phyloP scores from a whole-genome alignment of 2,888 invertebrate species.

The Melolontha melolontha region DNA sequence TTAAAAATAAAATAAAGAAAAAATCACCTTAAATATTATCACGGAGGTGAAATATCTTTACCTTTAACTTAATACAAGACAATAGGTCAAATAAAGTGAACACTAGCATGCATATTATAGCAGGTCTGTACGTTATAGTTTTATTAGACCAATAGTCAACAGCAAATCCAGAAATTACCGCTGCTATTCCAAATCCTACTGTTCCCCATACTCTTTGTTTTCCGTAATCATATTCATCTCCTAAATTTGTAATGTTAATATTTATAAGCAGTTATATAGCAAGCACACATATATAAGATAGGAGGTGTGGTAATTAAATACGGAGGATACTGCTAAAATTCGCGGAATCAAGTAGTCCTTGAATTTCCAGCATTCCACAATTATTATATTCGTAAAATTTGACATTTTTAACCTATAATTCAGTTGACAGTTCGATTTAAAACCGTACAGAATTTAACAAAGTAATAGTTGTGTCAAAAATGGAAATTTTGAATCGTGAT shows the following conservation, averaged over 20 bases:
- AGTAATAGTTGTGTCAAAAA: too few relatives aligned
- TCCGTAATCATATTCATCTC: constrained; percentile 79
- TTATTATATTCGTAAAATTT: too few relatives aligned
- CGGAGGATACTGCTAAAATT: too few relatives aligned
- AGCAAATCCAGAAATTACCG: constrained; percentile 77
- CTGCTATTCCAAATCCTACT: constrained; percentile 81
- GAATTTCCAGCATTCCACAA: too few relatives aligned
- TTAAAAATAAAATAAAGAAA: constrained; percentile 61
- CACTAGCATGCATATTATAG: constrained; percentile 74
- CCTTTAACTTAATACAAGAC: constrained; percentile 75
- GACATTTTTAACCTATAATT: too few relatives aligned
- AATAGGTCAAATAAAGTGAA: constrained; percentile 76
- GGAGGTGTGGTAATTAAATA: too few relatives aligned
- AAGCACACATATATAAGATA: too few relatives aligned
- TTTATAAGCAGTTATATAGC: background rate
- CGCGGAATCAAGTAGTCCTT: too few relatives aligned
- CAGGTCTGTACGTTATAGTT: constrained; percentile 76
- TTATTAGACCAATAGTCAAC: constrained; percentile 75
- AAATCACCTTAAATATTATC: too few relatives aligned
- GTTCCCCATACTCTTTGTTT: constrained; percentile 87
- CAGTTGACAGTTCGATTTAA: too few relatives aligned
- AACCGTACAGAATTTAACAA: too few relatives aligned
- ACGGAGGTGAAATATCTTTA: constrained; percentile 56
- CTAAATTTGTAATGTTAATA: constrained; percentile 64
- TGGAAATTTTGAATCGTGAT: too few relatives aligned